These are phyloP conservation scores for Brachyptera risi DNA, from an alignment of 2,888 invertebrate genomes.

Conservation along the genomic window DNA sequence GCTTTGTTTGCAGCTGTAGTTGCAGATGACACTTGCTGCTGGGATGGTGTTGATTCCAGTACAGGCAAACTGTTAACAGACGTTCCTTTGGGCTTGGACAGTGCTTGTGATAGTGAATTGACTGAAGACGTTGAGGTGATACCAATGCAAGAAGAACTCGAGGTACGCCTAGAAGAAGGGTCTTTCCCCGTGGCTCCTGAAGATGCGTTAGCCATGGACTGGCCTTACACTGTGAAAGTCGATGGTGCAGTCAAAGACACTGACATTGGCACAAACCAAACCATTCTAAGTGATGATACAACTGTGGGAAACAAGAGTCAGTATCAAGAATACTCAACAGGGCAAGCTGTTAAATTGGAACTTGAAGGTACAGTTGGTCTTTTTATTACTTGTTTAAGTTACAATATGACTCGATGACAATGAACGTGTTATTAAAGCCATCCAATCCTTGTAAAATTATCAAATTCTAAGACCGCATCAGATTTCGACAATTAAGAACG, in stretches of 20 bases:
- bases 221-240: constrained; percentile 46
- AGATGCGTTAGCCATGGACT: constrained; percentile 39
- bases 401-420: too few relatives aligned
- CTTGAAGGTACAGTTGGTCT: constrained; percentile 45
- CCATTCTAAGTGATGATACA: constrained; percentile 27
- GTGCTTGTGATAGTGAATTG: constrained; percentile 42
- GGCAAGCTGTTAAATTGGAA: constrained; percentile 50
- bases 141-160: constrained; percentile 57
- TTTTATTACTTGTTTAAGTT: too few relatives aligned
- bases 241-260: constrained; percentile 40
- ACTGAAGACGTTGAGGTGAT: constrained; percentile 42
- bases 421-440: too few relatives aligned
- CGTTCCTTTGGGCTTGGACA: constrained; percentile 44
- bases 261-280: constrained; percentile 20
- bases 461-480: too few relatives aligned
- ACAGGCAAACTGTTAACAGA: constrained; percentile 46
- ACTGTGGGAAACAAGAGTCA: constrained; percentile 39
- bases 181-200: constrained; percentile 44
- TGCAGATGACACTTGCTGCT: constrained; percentile 38
- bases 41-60: constrained; percentile 50
- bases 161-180: constrained; percentile 52
- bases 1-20: constrained; percentile 43
- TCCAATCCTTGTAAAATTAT: too few relatives aligned
- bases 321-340: constrained; percentile 43
- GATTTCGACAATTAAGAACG: too few relatives aligned